Percentiles rank a stretch among this genome's conserved stretches.
Conservation (phyloP, 2,113 vertebrate species). For the Actenoides hombroni region DNA sequence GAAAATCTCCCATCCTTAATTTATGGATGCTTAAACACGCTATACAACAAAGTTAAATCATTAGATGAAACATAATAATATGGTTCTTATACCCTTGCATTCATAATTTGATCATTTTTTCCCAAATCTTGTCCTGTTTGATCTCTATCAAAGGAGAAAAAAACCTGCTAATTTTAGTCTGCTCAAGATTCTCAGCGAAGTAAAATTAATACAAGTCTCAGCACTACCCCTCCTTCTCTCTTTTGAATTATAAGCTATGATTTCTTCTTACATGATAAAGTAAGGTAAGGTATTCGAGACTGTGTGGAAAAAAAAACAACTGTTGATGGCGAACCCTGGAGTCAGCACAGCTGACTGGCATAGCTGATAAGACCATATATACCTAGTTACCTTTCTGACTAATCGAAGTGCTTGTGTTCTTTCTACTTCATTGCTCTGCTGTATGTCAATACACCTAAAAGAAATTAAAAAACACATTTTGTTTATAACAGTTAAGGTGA, state of each 20-base stretch:
- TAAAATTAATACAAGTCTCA: neutral
- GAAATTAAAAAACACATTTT: neutral
- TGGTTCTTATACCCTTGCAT: neutral
- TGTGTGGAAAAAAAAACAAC: neutral
- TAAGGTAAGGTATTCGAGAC: neutral
- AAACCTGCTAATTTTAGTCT: neutral
- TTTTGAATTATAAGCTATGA: neutral
- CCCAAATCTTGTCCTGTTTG: neutral
- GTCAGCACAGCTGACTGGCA: neutral
- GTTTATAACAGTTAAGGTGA: neutral
- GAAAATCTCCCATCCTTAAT: neutral
- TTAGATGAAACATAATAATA: neutral
- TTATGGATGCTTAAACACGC: neutral
- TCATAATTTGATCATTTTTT: neutral
- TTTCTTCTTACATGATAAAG: neutral
- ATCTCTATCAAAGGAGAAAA: neutral
- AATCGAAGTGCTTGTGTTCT: slow-evolving; percentile 96
- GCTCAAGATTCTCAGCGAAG: neutral
- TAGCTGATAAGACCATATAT: neutral
- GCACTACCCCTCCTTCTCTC: neutral
- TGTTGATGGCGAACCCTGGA: neutral
- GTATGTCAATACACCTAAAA: slow-evolving; percentile 97
- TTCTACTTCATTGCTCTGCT: slow-evolving; percentile 98
- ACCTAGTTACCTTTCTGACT: slow-evolving; percentile 89
- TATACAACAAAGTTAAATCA: neutral